Base-by-base conservation (phyloP, 2,888 invertebrate genomes). In the Hemithea aestivaria region DNA sequence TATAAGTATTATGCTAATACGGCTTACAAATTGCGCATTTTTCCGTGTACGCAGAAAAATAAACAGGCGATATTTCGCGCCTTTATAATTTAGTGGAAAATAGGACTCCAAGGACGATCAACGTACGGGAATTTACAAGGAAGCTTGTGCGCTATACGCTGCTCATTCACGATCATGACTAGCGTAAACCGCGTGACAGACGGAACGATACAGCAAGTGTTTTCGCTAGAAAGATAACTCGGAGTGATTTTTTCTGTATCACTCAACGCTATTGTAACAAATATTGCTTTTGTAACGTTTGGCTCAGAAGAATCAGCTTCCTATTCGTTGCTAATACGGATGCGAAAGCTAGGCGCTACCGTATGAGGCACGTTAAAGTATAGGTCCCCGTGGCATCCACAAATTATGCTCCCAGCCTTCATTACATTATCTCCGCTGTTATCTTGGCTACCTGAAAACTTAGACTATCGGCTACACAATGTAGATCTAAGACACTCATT, bases 141-240 rank as follows among this genome's bases (percentile, higher is more conserved):
- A 48, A 31, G 26, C 25, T 31, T 34, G 38, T 34, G 20, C 24
- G 29, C 35, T 34, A 38, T 31, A 20, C 21, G 29, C 35, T 40
- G 35, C 32, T 44, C 31, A 40, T 46, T 46, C 46, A 33, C 35
- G 41, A 41, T 46, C 40, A 46, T 46, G 40, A 50, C 46, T 40
- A 16, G 39, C 46, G 32, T 38, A 45, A 47, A 30, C 35, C 32
- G 30, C 27, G 41, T 31, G 31, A 44, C 36, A 35, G 37, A 38
- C 37, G 36, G 32, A n/a, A n/a, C n/a, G n/a, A 34, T 26, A 33
- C 32, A n/a, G 25, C 25, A 5, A 16, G 27, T 35, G 31, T 38
- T 33, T 40, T 35, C 35, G 29, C 26, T 26, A 22, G 23, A 35
- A 37, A 38, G 38, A 45, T 32, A 35, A 9, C 29, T 12, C 20